These are phyloP conservation scores for Perca schrenkii DNA, from an alignment of 2,113 vertebrate species.

Conservation along the genomic window DNA sequence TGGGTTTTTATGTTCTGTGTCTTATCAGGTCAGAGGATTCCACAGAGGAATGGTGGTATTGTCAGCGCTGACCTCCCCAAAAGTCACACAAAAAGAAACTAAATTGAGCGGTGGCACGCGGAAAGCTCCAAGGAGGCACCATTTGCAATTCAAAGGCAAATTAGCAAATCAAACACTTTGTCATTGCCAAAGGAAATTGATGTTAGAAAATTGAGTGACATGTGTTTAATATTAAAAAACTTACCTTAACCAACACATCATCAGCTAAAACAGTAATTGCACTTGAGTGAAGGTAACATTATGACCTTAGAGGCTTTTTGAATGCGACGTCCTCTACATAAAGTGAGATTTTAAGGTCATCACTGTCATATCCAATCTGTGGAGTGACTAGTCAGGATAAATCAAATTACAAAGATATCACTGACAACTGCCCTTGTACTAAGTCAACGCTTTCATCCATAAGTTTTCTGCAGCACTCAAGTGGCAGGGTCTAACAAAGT, in stretches of 20 bases:
- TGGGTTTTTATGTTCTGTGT: constrained; percentile 52
- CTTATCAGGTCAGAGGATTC: constrained; percentile 65
- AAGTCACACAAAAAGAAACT: constrained; percentile 69
- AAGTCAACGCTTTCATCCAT: constrained; percentile 56
- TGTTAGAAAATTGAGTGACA: constrained; percentile 62
- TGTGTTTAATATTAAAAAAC: constrained; percentile 70
- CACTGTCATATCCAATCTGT: constrained; percentile 65
- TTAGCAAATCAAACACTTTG: constrained; percentile 76
- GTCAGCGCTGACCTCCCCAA: constrained; percentile 70
- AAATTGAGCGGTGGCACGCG: constrained; percentile 60
- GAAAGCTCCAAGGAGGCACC: constrained; percentile 62
- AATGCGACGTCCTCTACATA: constrained; percentile 45
- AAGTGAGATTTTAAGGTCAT: constrained; percentile 66
- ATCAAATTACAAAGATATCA: constrained; percentile 63
- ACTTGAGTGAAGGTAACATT: constrained; percentile 34
- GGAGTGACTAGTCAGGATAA: constrained; percentile 67
- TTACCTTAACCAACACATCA: constrained; percentile 66
- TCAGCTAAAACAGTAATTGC: constrained; percentile 36
- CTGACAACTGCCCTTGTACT: constrained; percentile 61
- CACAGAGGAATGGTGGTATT: constrained; percentile 50
- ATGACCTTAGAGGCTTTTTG: constrained; percentile 47
- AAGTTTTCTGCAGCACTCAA: constrained; percentile 47
- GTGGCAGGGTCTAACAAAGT: constrained; percentile 32
- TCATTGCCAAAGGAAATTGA: constrained; percentile 66
- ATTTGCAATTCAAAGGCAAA: constrained; percentile 77